phyloP scores from a whole-genome alignment of 2,888 invertebrate genomes.

The Agapostemon virescens region DNA sequence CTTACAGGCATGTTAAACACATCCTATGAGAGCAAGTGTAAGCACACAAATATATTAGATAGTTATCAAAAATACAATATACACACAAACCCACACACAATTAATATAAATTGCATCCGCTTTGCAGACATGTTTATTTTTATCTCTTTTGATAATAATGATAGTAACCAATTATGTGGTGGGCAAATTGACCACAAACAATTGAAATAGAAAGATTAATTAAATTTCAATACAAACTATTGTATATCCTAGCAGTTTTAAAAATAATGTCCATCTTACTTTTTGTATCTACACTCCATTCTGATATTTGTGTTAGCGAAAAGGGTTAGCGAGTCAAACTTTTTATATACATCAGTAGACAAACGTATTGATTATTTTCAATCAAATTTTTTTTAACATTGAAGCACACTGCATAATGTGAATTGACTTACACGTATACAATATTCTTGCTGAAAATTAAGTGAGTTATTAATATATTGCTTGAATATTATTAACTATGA shows the following conservation, averaged over 20 bases:
- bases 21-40: conserved; percentile 79
- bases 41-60: conserved; percentile 77
- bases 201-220: conserved; percentile 20
- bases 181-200: conserved; percentile 4
- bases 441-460: conserved; percentile 80
- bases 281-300: conserved; percentile 47
- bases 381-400: conserved; percentile 59
- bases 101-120: conserved; percentile 33
- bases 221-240: conserved; percentile 20
- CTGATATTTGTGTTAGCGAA: conserved; percentile 56
- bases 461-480: conserved; percentile 58
- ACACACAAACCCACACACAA: conserved; percentile 37
- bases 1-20: conserved; percentile 80
- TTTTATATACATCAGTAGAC: conserved; percentile 54
- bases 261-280: conserved; percentile 52
- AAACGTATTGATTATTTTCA: conserved; percentile 56
- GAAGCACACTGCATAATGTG: conserved; percentile 68
- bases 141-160: background rate
- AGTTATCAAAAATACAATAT: conserved; percentile 49
- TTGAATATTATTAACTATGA: conserved; percentile 14
- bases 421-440: conserved; percentile 80
- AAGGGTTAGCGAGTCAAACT: conserved; percentile 48
- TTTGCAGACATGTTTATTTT: background rate
- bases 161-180: conserved; percentile 4
- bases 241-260: conserved; percentile 38